Evolutionary conservation across 2,888 invertebrate species (phyloP).

Genomic region (Rhingia campestris): DNA sequence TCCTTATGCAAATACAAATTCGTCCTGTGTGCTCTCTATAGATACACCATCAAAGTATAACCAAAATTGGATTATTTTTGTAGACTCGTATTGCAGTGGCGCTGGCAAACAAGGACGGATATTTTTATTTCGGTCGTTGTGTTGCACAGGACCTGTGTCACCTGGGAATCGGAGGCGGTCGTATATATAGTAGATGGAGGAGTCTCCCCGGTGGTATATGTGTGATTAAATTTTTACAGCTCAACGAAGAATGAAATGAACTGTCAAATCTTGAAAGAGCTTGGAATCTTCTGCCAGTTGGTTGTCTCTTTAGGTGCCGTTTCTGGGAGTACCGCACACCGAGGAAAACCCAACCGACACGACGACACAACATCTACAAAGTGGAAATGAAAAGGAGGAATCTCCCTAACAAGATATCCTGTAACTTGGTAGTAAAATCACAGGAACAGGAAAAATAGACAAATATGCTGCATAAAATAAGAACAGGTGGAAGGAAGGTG

Average conservation of each 20-base stretch:
- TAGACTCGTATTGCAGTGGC: neutral
- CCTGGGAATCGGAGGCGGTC: slow-evolving; percentile 49
- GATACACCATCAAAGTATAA: slow-evolving; percentile 47
- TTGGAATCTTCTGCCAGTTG: slow-evolving; percentile 69
- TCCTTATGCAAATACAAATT: slow-evolving; percentile 59
- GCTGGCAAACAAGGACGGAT: slow-evolving; percentile 53
- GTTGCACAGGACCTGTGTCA: slow-evolving; percentile 44
- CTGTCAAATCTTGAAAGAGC: slow-evolving; percentile 74
- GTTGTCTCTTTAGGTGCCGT: slow-evolving; percentile 40
- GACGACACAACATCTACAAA: slow-evolving; percentile 21
- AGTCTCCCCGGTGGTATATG: slow-evolving; percentile 53
- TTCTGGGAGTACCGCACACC: slow-evolving; percentile 24
- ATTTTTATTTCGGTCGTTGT: slow-evolving; percentile 47
- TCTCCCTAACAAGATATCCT: slow-evolving; percentile 62
- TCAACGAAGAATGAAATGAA: slow-evolving; percentile 74
- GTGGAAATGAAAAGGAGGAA: slow-evolving; percentile 47
- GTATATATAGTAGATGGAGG: neutral
- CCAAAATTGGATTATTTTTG: slow-evolving; percentile 71
- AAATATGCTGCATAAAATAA: slow-evolving; percentile 56
- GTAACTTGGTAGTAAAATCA: slow-evolving; percentile 44
- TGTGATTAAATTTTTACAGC: slow-evolving; percentile 74
- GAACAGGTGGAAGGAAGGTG: slow-evolving; percentile 3
- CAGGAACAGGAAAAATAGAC: slow-evolving; percentile 55
- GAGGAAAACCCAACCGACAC: slow-evolving; percentile 23
- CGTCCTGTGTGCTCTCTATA: slow-evolving; percentile 20